These are phyloP conservation scores for Athene noctua DNA, from an alignment of 2,113 vertebrate species.

Conservation along the genomic window DNA sequence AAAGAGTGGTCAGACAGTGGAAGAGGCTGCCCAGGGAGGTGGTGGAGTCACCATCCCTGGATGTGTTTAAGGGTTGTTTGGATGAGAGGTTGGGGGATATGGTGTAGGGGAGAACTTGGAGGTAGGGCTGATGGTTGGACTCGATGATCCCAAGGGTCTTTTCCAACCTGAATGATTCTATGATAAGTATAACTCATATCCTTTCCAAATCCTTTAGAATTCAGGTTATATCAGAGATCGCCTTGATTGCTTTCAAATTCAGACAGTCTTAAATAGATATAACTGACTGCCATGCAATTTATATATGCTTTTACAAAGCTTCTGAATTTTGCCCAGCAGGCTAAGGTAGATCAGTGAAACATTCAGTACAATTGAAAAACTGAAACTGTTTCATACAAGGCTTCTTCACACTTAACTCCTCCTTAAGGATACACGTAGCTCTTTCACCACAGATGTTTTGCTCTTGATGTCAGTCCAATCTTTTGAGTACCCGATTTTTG, in stretches of 20 bases:
- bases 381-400: background rate
- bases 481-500: background rate
- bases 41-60: too few relatives aligned
- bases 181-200: background rate
- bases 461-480: background rate
- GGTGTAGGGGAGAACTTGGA: too few relatives aligned
- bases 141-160: too few relatives aligned
- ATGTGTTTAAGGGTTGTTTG: too few relatives aligned
- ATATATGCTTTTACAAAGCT: background rate
- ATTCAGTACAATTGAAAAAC: background rate
- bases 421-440: background rate
- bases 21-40: too few relatives aligned
- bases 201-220: background rate
- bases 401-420: background rate
- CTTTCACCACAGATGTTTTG: background rate
- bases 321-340: background rate
- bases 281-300: background rate
- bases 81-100: too few relatives aligned
- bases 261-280: background rate
- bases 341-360: background rate
- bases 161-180: too few relatives aligned
- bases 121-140: too few relatives aligned
- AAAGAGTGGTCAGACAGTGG: too few relatives aligned
- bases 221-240: background rate
- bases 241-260: background rate